phyloP scores from a whole-genome alignment of 1,140 invertebrate genomes.

The Heliothis subflexa region DNA sequence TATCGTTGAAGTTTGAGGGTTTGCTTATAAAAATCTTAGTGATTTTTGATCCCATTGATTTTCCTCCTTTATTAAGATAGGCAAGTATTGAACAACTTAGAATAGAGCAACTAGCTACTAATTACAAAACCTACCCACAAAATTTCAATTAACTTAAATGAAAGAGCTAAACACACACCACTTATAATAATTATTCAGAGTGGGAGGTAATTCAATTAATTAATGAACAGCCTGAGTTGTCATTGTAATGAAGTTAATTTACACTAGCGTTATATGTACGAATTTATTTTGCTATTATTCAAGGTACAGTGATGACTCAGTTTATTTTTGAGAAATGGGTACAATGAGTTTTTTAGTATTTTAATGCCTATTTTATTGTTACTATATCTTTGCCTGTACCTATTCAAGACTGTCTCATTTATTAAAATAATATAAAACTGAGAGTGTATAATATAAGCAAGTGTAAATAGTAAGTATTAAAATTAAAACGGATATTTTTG shows the following conservation, averaged over 20 bases:
- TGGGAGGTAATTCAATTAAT: slow-evolving; percentile 20
- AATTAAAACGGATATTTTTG: too few relatives aligned
- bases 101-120: not conserved
- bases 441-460: too few relatives aligned
- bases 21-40: too few relatives aligned
- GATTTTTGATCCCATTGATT: too few relatives aligned
- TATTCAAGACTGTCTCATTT: too few relatives aligned
- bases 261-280: slow-evolving; percentile 1
- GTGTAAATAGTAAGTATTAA: too few relatives aligned
- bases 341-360: not conserved
- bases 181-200: slow-evolving; percentile 35
- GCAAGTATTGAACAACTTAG: not conserved
- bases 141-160: slow-evolving; percentile 23
- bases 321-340: not conserved
- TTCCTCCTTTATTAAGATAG: too few relatives aligned
- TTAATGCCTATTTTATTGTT: not conserved
- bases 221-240: slow-evolving; percentile 1
- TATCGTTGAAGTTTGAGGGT: too few relatives aligned
- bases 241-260: slow-evolving; percentile 20
- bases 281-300: not conserved
- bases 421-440: too few relatives aligned
- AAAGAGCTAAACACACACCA: slow-evolving; percentile 30
- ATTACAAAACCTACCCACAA: not conserved
- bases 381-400: not conserved
- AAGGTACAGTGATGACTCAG: not conserved